These are phyloP conservation scores for Archegozetes longisetosus DNA, from an alignment of 1,140 invertebrate genomes.

Conservation along the genomic window DNA sequence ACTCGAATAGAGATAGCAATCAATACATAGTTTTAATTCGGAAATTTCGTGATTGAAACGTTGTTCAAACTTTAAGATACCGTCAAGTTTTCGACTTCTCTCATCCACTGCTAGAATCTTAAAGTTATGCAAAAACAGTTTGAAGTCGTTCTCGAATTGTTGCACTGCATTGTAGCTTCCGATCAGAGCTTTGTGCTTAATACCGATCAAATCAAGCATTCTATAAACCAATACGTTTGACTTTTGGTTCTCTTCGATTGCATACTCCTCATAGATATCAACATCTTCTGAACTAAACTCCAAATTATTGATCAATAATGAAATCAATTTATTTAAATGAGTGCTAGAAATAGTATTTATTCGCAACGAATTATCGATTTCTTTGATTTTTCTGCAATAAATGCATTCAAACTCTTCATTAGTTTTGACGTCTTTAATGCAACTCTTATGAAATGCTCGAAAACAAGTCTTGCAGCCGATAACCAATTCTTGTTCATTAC, in stretches of 20 bases:
- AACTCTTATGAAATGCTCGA: neutral
- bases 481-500: neutral
- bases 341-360: neutral
- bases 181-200: neutral
- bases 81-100: neutral
- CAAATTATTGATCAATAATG: neutral
- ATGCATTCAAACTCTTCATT: neutral
- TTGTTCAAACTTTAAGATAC: neutral
- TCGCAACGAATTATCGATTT: neutral
- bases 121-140: neutral
- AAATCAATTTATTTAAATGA: neutral
- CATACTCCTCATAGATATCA: neutral
- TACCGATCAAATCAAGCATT: neutral
- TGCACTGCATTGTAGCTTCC: neutral
- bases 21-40: slow-evolving; percentile 33
- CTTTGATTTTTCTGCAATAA: neutral
- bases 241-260: neutral
- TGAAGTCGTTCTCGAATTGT: neutral
- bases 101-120: neutral
- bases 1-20: slow-evolving; percentile 55
- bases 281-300: neutral
- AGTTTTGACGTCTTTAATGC: neutral
- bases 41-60: neutral
- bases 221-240: neutral
- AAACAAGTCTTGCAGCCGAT: neutral